These are phyloP conservation scores for Aculops lycopersici DNA, from an alignment of 1,140 invertebrate genomes.

Conservation along the genomic window DNA sequence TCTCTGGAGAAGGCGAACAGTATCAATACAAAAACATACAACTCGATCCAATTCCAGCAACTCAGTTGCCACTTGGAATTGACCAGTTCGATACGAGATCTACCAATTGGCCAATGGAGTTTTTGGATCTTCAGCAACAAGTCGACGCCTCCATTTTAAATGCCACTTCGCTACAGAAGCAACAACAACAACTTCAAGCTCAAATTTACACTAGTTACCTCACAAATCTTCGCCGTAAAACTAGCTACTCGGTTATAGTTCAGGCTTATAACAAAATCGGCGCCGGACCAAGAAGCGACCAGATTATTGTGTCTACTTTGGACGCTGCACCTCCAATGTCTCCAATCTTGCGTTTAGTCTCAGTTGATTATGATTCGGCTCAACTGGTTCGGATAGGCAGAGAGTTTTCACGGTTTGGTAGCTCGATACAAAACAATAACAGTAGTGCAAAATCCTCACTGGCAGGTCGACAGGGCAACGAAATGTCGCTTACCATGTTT, in stretches of 20 bases:
- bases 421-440: neutral
- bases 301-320: neutral
- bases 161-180: neutral
- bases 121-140: too few species aligned
- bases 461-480: neutral
- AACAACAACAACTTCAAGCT: neutral
- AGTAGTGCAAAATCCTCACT: neutral
- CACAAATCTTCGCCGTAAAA: conserved; percentile 15
- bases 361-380: neutral
- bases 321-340: conserved; percentile 4
- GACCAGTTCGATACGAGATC: too few species aligned
- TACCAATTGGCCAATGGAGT: too few species aligned
- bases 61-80: too few species aligned
- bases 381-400: neutral
- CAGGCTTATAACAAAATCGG: conserved; percentile 17
- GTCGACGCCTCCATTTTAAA: neutral
- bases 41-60: conserved; percentile 1
- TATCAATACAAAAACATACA: conserved; percentile 15
- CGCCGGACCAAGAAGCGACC: conserved; percentile 13
- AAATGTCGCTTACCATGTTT: too few species aligned
- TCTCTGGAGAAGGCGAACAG: conserved; percentile 10
- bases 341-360: neutral
- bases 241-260: conserved; percentile 16
- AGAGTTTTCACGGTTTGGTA: neutral
- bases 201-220: conserved; percentile 2